Conservation (phyloP, 2,113 vertebrate species). For the Scomber colias region DNA sequence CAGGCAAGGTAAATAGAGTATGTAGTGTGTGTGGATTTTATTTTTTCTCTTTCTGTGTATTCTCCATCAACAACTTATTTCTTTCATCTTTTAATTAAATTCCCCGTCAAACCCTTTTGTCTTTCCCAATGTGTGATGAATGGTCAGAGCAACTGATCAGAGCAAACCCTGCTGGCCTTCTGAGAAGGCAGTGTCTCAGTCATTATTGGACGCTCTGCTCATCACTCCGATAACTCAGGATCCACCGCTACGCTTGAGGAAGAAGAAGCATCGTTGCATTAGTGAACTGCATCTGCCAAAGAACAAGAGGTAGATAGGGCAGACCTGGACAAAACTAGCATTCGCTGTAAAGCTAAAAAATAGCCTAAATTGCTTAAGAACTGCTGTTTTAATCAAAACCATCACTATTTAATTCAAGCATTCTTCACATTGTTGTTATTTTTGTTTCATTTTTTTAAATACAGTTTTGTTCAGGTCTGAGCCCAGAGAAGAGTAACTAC, state of each 20-base stretch:
- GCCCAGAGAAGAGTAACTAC: not conserved
- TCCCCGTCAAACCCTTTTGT: not conserved
- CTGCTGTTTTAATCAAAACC: not conserved
- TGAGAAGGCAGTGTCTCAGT: slow-evolving; percentile 66
- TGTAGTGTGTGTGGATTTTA: not conserved
- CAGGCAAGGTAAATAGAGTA: slow-evolving; percentile 84
- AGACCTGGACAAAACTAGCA: slow-evolving; percentile 32
- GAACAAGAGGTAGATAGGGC: slow-evolving; percentile 72
- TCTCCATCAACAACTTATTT: not conserved
- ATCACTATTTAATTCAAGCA: not conserved
- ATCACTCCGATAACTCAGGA: slow-evolving; percentile 81
- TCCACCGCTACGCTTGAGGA: slow-evolving; percentile 58
- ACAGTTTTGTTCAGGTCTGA: slow-evolving; percentile 40
- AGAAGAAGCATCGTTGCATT: slow-evolving; percentile 73
- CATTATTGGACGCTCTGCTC: slow-evolving; percentile 86
- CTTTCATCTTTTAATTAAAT: not conserved
- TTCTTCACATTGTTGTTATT: not conserved
- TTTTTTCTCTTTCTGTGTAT: not conserved
- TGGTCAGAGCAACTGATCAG: slow-evolving; percentile 32
- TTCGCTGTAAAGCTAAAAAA: not conserved
- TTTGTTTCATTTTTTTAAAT: not conserved
- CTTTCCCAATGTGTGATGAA: slow-evolving; percentile 56
- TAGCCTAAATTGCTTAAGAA: too few relatives aligned
- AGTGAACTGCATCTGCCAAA: slow-evolving; percentile 73
- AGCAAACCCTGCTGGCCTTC: slow-evolving; percentile 64